Evolutionary conservation across 2,113 vertebrate species (phyloP).

Genomic region (Heterotis niloticus): DNA sequence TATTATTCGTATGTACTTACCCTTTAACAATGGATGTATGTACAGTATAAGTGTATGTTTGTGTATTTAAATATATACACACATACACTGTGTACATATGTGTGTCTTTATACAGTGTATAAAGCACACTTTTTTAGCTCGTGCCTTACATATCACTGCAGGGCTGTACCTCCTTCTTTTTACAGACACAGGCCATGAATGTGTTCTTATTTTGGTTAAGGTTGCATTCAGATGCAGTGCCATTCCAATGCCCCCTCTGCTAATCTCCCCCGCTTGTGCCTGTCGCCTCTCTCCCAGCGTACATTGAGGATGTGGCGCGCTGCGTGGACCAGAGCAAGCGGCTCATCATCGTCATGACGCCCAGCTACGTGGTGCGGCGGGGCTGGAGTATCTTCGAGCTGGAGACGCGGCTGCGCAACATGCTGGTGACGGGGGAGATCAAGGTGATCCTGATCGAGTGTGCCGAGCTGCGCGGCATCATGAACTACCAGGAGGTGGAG

Average conservation of each 20-base stretch:
- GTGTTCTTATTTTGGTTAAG: neutral
- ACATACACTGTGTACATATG: neutral
- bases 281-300: constrained; percentile 71
- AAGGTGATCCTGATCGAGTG: constrained; percentile 98
- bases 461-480: constrained; percentile 90
- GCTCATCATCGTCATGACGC: constrained; percentile 97
- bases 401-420: constrained; percentile 94
- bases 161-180: neutral
- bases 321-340: constrained; percentile 98
- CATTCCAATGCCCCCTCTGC: too few species aligned
- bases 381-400: constrained; percentile 99
- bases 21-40: neutral
- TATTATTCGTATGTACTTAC: too few species aligned
- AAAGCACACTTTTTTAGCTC: neutral
- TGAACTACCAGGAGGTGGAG: constrained; percentile 99
- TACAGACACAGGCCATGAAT: neutral
- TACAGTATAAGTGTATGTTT: neutral
- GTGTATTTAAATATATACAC: neutral
- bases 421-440: constrained; percentile 92
- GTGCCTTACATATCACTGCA: neutral
- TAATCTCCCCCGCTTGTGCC: neutral
- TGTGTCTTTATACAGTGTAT: neutral
- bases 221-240: too few species aligned
- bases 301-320: constrained; percentile 96
- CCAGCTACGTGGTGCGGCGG: constrained; percentile 92